Evolutionary conservation across 2,113 vertebrate genomes (phyloP), one percentile per base, ranked within the genome.

Genomic region (Neopipo cinnamomea): DNA sequence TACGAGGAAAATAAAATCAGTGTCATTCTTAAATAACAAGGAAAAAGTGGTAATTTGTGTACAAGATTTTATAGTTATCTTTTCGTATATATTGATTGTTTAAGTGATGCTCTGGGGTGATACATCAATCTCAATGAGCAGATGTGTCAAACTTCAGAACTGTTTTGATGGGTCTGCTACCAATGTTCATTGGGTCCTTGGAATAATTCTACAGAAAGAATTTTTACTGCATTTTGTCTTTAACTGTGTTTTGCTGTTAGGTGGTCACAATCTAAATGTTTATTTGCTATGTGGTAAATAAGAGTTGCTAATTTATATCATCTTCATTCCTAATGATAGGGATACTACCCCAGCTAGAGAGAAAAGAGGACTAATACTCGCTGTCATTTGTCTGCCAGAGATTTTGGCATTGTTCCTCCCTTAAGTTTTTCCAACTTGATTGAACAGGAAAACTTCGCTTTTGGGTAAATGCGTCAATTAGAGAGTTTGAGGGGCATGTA

Each of bases 1-100:
- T 97, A 97, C 3, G 2, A 94, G 85, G 85, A 89, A 89, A 96
- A 95, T 97, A 96, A 96, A 95, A 72, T 41, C 62, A 52, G n/a
- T 78, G 56, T 92, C 65, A 91, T 95, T 80, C 2, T 14, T 91
- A 91, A 95, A 91, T 53, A 41, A 75, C 33, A 66, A 95, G 58
- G 68, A 47, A 81, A 87, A 96, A 87, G 52, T 93, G 58, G 63
- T 95, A 93, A 85, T 95, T 93, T 96, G 67, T 96, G 62, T 91
- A 41, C 58, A 73, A 78, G 47, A 62, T 76, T 89, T 87, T 94
- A 14, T 42, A 89, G n/a, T 79, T 89, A 25, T 12, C 50, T 85
- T 84, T 91, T 23, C 78, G 2, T 65, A 39, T 41, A 30, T 39
- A 16, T 62, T 35, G 65, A 68, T 17, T 52, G 58, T 83, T 83